A percentile compares a stretch with the other conserved stretches of the same genome.
phyloP scores from a whole-genome alignment of 2,888 invertebrate species.

The Nephrocerus scutellatus region DNA sequence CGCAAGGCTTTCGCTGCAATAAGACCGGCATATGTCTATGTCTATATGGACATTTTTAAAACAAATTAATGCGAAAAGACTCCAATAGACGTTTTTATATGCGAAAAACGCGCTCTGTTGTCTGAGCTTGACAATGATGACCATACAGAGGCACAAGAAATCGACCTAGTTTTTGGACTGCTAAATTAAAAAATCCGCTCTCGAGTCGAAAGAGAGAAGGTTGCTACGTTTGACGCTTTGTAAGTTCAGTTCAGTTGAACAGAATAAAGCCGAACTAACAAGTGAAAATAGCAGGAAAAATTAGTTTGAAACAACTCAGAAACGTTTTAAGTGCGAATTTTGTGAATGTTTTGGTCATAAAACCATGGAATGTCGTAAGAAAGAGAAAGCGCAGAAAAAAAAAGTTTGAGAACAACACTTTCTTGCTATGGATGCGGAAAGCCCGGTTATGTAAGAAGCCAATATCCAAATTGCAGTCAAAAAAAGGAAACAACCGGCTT shows the following conservation, averaged over 20 bases:
- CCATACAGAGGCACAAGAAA: conserved; percentile 1
- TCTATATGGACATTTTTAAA: conserved; percentile 7
- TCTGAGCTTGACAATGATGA: conserved; percentile 2
- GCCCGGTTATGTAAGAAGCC: no score
- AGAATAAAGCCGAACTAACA: not conserved
- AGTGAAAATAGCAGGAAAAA: no score
- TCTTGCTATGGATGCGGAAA: no score
- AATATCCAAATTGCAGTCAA: no score
- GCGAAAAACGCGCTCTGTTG: conserved; percentile 4
- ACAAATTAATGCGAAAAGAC: conserved; percentile 3
- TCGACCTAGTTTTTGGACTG: conserved; percentile 4
- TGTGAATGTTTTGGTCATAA: no score
- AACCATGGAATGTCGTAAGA: no score
- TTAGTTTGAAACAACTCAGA: no score
- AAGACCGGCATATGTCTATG: conserved; percentile 4
- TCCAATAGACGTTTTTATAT: conserved; percentile 8
- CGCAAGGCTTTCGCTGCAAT: conserved; percentile 4
- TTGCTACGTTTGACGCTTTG: conserved; percentile 2
- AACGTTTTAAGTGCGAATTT: no score
- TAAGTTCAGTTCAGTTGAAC: not conserved
- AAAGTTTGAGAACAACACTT: no score
- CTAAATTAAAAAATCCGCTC: conserved; percentile 1
- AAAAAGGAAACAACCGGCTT: no score
- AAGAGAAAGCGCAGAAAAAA: no score
- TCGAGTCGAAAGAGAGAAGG: conserved; percentile 5